A percentile compares a stretch with the other conserved stretches of the same genome.
Evolutionary conservation across 2,888 invertebrate species (phyloP).

Genomic region (Caenorhabditis drosophilae): DNA sequence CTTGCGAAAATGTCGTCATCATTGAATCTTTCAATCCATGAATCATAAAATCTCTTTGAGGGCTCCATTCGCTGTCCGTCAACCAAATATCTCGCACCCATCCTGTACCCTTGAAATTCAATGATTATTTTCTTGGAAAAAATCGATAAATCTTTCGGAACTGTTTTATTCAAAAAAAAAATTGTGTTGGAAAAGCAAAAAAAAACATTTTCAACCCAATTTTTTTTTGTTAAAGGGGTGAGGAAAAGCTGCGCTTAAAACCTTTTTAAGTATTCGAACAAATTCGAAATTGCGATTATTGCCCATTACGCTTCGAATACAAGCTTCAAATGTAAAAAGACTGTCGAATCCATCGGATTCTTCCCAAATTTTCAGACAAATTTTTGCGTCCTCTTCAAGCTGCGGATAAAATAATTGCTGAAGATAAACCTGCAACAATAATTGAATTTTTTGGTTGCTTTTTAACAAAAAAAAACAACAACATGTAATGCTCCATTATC

Average conservation of each 20-base stretch:
- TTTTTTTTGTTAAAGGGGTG: too few relatives aligned
- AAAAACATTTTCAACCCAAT: too few relatives aligned
- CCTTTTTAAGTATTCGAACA: constrained; percentile 30
- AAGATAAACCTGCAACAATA: constrained; percentile 22
- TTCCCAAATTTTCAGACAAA: constrained; percentile 38
- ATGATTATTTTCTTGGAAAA: neutral
- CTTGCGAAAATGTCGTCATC: constrained; percentile 5
- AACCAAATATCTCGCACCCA: constrained; percentile 63
- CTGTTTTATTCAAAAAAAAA: neutral
- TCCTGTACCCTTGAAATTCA: constrained; percentile 35
- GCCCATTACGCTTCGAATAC: constrained; percentile 52
- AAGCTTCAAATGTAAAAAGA: constrained; percentile 50
- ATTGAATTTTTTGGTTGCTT: too few relatives aligned
- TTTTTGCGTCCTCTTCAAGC: constrained; percentile 8
- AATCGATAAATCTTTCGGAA: neutral
- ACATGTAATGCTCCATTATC: constrained; percentile 47
- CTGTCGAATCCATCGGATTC: constrained; percentile 25
- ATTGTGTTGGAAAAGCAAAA: too few relatives aligned
- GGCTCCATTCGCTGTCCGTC: constrained; percentile 50
- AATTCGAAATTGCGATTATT: constrained; percentile 19
- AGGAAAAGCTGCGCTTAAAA: too few relatives aligned
- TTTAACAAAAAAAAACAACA: constrained; percentile 2
- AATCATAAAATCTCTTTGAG: constrained; percentile 57
- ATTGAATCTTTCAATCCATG: constrained; percentile 52
- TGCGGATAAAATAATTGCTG: constrained; percentile 27